Conservation (phyloP, 1,140 invertebrate species). For the Choristoneura fumiferana region DNA sequence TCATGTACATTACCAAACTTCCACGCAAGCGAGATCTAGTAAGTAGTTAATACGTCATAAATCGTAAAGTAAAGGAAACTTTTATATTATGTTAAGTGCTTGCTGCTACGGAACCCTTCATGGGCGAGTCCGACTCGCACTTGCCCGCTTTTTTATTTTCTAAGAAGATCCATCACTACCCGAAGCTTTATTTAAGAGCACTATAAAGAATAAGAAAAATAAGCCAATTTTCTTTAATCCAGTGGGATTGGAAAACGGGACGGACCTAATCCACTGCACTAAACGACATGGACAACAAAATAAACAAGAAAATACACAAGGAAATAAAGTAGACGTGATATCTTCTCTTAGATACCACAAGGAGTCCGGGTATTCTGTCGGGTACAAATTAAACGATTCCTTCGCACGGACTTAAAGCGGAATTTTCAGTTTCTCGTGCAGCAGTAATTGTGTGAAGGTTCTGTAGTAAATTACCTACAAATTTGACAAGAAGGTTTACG, state of each 20-base stretch:
- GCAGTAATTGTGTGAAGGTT: not conserved
- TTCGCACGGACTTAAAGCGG: not conserved
- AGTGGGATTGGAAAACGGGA: conserved; percentile 39
- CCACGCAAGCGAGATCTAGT: no score
- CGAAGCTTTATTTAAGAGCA: conserved; percentile 4
- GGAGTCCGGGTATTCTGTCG: not conserved
- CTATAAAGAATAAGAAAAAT: conserved; percentile 31
- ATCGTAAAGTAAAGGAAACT: no score
- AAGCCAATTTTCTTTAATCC: conserved; percentile 52
- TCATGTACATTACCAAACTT: no score
- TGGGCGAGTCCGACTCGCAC: no score
- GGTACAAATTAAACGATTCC: not conserved
- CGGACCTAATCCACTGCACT: conserved; percentile 47
- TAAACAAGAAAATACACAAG: conserved; percentile 45
- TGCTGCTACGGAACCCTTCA: no score
- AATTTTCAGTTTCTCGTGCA: not conserved
- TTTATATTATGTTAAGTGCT: no score
- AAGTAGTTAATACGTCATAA: not conserved
- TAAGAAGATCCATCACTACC: no score
- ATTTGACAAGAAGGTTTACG: no score
- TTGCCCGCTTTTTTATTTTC: no score
- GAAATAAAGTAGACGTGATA: conserved; percentile 1
- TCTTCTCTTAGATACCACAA: not conserved
- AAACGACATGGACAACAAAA: conserved; percentile 45
- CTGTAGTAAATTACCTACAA: no score